A percentile compares a stretch with the other conserved stretches of the same genome.
These are phyloP conservation scores for Alentia gelatinosa DNA, from an alignment of 2,888 invertebrate species.

Conservation along the genomic window DNA sequence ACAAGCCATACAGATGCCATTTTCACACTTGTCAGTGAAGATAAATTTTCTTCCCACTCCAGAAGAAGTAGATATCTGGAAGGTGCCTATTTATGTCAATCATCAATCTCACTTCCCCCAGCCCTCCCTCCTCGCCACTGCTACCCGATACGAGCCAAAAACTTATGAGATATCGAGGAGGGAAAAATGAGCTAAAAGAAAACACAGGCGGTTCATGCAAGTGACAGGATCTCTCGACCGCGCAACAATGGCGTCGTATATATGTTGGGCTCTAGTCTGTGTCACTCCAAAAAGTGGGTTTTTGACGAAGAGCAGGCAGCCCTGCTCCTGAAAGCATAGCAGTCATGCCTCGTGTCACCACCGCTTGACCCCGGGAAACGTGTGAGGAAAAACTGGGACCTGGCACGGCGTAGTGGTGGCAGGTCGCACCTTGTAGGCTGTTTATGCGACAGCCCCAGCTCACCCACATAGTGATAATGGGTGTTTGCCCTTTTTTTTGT, in stretches of 20 bases:
- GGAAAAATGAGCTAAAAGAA: neutral
- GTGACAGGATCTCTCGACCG: neutral
- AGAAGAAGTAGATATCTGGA: neutral
- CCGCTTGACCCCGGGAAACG: neutral
- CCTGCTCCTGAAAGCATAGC: neutral
- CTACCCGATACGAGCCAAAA: neutral
- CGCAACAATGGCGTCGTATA: neutral
- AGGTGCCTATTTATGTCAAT: neutral
- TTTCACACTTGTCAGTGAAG: no score
- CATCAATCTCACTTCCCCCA: neutral
- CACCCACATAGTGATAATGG: neutral
- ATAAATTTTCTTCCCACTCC: no score
- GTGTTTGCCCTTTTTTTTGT: neutral
- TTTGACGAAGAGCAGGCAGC: constrained; percentile 15
- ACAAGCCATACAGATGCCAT: no score
- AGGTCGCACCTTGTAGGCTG: neutral
- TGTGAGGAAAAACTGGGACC: neutral
- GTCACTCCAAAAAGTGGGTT: constrained; percentile 10
- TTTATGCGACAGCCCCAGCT: neutral
- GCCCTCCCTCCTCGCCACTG: neutral
- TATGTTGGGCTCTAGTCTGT: neutral
- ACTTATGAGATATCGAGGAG: neutral
- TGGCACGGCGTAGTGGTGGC: no score
- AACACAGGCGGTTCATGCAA: neutral
- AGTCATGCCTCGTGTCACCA: neutral